Evolutionary conservation across 2,888 invertebrate species (phyloP).

Genomic region (Podabrus alpinus): DNA sequence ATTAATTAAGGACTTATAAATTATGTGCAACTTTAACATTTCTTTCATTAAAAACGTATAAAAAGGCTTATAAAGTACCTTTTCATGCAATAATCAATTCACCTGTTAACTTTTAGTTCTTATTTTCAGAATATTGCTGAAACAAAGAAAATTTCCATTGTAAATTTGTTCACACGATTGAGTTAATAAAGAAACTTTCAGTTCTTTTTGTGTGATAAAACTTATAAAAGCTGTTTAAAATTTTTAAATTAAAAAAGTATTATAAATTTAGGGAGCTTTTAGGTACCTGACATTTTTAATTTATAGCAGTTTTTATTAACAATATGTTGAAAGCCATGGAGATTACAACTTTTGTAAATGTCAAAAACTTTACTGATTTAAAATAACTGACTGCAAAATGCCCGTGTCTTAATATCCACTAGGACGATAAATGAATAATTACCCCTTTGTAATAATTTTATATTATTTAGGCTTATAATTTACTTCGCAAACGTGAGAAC

Average conservation of each 20-base stretch:
- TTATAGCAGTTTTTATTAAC: not conserved
- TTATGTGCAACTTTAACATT: not conserved
- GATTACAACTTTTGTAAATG: not conserved
- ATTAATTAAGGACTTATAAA: not conserved
- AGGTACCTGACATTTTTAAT: not conserved
- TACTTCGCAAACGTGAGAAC: too few species aligned
- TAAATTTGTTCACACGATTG: not conserved
- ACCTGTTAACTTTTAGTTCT: not conserved
- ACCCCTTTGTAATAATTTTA: not conserved
- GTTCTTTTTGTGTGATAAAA: not conserved
- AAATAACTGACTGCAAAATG: not conserved
- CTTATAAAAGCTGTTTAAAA: not conserved
- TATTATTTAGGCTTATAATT: not conserved
- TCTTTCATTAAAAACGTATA: not conserved
- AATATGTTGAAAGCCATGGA: not conserved
- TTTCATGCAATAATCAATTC: not conserved
- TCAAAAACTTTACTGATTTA: not conserved
- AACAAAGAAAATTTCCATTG: not conserved
- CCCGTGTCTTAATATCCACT: not conserved
- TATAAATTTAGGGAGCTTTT: not conserved
- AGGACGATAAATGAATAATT: not conserved
- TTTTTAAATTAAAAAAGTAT: not conserved
- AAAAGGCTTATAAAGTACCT: not conserved
- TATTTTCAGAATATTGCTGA: not conserved
- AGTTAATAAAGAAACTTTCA: not conserved